These are phyloP conservation scores for Centropus unirufus DNA, from an alignment of 2,113 vertebrate species.

Conservation along the genomic window DNA sequence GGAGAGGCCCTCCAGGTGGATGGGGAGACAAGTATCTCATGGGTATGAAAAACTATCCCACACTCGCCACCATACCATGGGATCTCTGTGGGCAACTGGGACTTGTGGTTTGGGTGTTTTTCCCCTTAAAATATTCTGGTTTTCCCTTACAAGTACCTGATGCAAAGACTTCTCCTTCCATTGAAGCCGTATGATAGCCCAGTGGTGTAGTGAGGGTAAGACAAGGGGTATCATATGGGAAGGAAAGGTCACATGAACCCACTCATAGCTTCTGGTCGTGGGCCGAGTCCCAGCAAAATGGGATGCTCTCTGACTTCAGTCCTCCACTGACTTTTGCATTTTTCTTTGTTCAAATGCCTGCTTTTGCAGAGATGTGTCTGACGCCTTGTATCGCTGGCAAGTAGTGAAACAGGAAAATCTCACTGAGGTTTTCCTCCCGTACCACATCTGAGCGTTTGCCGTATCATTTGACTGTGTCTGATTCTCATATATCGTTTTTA, in stretches of 20 bases:
- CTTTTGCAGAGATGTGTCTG: not conserved
- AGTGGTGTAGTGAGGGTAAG: not conserved
- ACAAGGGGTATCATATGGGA: not conserved
- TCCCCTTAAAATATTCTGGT: not conserved
- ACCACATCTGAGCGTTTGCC: not conserved
- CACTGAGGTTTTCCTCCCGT: not conserved
- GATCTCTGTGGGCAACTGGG: not conserved
- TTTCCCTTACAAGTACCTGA: not conserved
- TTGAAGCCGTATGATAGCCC: fast-evolving
- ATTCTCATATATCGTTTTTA: not conserved
- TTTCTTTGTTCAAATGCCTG: not conserved
- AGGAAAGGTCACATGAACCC: not conserved
- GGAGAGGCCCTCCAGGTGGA: not conserved
- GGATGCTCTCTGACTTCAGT: not conserved
- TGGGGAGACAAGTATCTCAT: fast-evolving
- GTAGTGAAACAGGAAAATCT: not conserved
- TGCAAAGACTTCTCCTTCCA: not conserved
- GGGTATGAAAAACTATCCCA: not conserved
- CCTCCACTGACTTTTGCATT: not conserved
- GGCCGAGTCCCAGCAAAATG: not conserved
- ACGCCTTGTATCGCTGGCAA: not conserved
- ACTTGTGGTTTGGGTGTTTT: not conserved
- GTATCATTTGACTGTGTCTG: not conserved
- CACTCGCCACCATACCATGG: not conserved
- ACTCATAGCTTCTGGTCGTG: not conserved